Base-by-base conservation (phyloP, 2,888 invertebrate genomes). In the Idaea aversata region DNA sequence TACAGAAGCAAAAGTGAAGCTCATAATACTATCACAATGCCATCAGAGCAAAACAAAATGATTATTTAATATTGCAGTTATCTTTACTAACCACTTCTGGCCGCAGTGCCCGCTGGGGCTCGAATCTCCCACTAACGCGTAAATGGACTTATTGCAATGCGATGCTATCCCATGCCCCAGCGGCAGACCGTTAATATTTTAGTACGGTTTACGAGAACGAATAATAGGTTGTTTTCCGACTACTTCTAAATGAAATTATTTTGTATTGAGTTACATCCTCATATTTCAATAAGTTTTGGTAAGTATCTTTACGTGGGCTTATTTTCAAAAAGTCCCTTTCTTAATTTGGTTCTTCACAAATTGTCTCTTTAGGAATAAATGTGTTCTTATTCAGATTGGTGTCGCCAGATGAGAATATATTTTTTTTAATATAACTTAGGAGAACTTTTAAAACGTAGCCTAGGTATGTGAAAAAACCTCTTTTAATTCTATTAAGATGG, bases 91-190 rank as follows among this genome's bases (percentile, higher is more conserved):
- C 77, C 81, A 83, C 77, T 83, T 83, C 84, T 78, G 77, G 78
- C 74, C 73, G 74, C 73, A 72, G 71, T 72, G 73, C 73, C 86
- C 80, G 72, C 47, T 58, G 85, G 81, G 84, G 76, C 77, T 75
- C 73, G 75, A 78, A 77, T 83, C 77, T 82, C 76, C 76, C 73
- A 79, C 78, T 77, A 80, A 85, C 76, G 81, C 80, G 81, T 84
- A 84, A 85, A 85, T 83, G 77, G 79, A 83, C 77, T 83, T 85
- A 83, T 82, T 80, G 80, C 78, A 79, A 81, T 73, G 75, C 77
- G 77, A 80, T 78, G 73, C 76, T 71, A 74, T 71, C 74, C 74
- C 76, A 78, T 79, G 66, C 67, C 69, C 47, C 47, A 10, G 47
- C 65, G 71, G 72, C 61, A 68, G 69, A 67, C 67, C 75, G 78